Percentiles rank a stretch among this genome's conserved stretches.
phyloP scores from a whole-genome alignment of 2,797 vertebrate species.

The Sebastes steindachneri region DNA sequence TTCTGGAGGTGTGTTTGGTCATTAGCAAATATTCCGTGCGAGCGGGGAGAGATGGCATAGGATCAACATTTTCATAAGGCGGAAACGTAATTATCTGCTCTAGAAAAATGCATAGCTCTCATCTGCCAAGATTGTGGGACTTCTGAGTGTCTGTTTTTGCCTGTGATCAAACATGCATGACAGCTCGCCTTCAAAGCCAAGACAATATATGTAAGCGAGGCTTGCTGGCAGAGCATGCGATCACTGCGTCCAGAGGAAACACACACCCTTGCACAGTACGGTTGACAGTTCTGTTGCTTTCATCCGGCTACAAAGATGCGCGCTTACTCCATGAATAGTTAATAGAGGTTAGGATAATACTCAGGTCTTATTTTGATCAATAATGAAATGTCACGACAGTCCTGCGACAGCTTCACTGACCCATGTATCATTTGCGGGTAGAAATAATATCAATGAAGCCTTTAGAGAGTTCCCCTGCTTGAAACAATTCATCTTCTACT shows the following conservation, averaged over 20 bases:
- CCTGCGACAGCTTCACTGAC: constrained; percentile 18
- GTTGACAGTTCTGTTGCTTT: constrained; percentile 54
- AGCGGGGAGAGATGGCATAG: constrained; percentile 38
- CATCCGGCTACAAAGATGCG: constrained; percentile 33
- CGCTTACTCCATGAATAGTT: constrained; percentile 49
- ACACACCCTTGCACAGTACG: constrained; percentile 43
- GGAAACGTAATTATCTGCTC: constrained; percentile 49
- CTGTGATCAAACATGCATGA: constrained; percentile 84
- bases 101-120: constrained; percentile 42
- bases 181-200: constrained; percentile 78
- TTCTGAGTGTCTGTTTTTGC: constrained; percentile 67
- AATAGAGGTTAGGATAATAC: constrained; percentile 47
- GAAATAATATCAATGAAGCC: constrained; percentile 5
- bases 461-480: constrained; percentile 26
- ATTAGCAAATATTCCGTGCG: constrained; percentile 63
- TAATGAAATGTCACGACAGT: constrained; percentile 47
- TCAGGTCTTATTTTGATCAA: constrained; percentile 41
- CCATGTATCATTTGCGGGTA: constrained; percentile 20
- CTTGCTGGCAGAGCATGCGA: constrained; percentile 50
- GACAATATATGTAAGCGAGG: constrained; percentile 67
- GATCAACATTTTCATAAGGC: constrained; percentile 55
- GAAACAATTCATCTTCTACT: constrained; percentile 26
- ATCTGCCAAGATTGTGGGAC: constrained; percentile 54
- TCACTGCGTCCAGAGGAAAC: constrained; percentile 62
- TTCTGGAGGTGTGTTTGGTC: constrained; percentile 69